Conservation (phyloP, 2,888 invertebrate species). For the Cheilosia pagana region DNA sequence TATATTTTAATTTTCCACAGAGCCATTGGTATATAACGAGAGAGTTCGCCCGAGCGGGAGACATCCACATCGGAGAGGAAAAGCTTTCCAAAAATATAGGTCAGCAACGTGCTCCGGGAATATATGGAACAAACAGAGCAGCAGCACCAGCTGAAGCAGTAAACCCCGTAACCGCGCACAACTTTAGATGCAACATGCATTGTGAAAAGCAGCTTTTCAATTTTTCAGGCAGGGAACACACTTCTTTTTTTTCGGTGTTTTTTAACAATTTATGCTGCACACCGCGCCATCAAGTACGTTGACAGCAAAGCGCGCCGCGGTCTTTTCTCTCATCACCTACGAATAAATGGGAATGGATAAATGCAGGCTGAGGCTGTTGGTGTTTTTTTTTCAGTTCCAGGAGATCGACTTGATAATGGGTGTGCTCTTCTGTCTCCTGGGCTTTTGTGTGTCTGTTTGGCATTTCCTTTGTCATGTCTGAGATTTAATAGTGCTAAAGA, state of each 20-base stretch:
- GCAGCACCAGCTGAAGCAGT: conserved; percentile 62
- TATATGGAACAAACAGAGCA: conserved; percentile 71
- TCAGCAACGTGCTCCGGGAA: conserved; percentile 81
- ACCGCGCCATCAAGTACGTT: conserved; percentile 40
- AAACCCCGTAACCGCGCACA: conserved; percentile 40
- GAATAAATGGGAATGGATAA: conserved; percentile 31
- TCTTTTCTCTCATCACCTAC: conserved; percentile 16
- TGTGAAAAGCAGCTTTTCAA: conserved; percentile 49
- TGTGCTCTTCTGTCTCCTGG: conserved; percentile 37
- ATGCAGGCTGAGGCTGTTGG: not conserved
- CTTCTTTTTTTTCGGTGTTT: conserved; percentile 9
- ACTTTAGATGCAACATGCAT: conserved; percentile 68
- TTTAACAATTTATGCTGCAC: conserved; percentile 26
- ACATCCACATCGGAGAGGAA: not conserved
- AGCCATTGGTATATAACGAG: not conserved
- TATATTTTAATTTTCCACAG: conserved; percentile 42
- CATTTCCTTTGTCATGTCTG: conserved; percentile 44
- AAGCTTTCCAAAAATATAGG: conserved; percentile 79
- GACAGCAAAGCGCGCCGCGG: conserved; percentile 29
- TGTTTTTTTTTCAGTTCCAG: conserved; percentile 17
- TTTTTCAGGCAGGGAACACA: conserved; percentile 27
- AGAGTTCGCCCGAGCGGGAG: conserved; percentile 3
- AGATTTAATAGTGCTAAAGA: conserved; percentile 35
- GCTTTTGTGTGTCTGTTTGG: conserved; percentile 37
- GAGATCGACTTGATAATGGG: conserved; percentile 30